Evolutionary conservation across 2,113 vertebrate species (phyloP), one percentile per base, ranked within the genome.

Genomic region (Tenebrosternarchus preto): DNA sequence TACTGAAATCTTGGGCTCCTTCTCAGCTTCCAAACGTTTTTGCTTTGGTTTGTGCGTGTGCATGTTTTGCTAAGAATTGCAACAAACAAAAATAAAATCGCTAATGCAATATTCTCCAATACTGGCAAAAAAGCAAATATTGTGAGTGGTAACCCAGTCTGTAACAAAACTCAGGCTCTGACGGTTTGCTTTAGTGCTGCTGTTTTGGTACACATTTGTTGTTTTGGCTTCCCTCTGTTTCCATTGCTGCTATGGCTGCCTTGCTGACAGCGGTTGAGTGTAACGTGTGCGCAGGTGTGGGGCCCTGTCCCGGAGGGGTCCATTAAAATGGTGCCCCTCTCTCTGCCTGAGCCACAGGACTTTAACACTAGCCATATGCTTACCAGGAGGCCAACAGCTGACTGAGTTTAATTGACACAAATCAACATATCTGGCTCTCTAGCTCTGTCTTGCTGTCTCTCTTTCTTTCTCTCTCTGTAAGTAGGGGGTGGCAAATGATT

Each of bases 331-430:
- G 85, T 90, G 88, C 87, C 89, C 89, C 89, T 79, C 86, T 86
- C 87, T 81, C 83, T 87, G 84, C 87, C 85, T 50, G 90, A 88
- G 89, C 89, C 87, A 85, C 86, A 90, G 88, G 87, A 91, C 90
- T 91, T 90, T 91, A 93, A 93, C 91, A 89, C 73, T 67, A 87
- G 90, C 93, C 93, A 93, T 94, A 94, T 94, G 93, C 91, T 90
- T 91, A 88, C 87, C 92, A 93, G 90, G 90, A 93, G 89, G 90
- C 90, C 89, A 93, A 91, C 93, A 94, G 92, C 92, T 93, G 93
- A 94, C 86, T 80, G 88, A 87, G 88, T 92, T 91, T 94, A 94
- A 94, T 93, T 93, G 92, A 92, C 86, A 91, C 80, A 92, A 92
- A 94, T 93, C 92, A 93, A 93, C 93, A 94, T 93, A 92, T 93